Base-by-base conservation (phyloP, 2,888 invertebrate species). In the Athetis lepigone region DNA sequence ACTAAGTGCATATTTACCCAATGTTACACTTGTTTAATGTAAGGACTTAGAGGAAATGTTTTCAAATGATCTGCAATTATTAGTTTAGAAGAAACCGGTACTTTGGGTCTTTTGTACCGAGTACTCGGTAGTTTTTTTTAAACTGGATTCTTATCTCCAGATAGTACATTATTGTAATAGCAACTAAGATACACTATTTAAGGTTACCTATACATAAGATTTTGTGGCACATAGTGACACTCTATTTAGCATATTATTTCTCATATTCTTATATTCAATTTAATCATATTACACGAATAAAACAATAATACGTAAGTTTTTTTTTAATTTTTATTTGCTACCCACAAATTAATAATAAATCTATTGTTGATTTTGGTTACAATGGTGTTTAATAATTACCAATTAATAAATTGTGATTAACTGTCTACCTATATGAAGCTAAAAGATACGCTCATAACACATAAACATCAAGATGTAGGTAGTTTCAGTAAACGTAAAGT, bases 11-110 rank as follows among this genome's bases (percentile, higher is more conserved):
- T 25, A 37, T 58, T 27, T 55, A 59, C 40, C 25, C 55, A 54
- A 59, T 50, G n/a, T 36, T 51, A 46, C 29, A 42, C 45, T 62
- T 64, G 37, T 55, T 55, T 40, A 42, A 46, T 69, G 29, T 77
- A 67, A 71, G 68, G n/a, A n/a, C n/a, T n/a, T 54, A 47, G 40
- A 60, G 45, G 27, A 66, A 69, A 77, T 75, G 77, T 77, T 77
- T 77, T 77, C 77, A 69, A 51, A 77, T 77, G 77, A 77, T 77
- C 77, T 77, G 62, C 77, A 77, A 75, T 56, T 55, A 61, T 63
- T 75, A 75, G 79, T 46, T 66, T 71, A 77, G 74, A 57, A 55
- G 36, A 45, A 50, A 21, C 51, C 51, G 29, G 56, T 75, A 47
- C 37, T 13, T 27, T 51, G 57, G 69, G 39, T 21, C 19, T 36